Evolutionary conservation across 2,797 vertebrate species (phyloP), one percentile per base, ranked within the genome.

Genomic region (Harpagifer antarcticus): DNA sequence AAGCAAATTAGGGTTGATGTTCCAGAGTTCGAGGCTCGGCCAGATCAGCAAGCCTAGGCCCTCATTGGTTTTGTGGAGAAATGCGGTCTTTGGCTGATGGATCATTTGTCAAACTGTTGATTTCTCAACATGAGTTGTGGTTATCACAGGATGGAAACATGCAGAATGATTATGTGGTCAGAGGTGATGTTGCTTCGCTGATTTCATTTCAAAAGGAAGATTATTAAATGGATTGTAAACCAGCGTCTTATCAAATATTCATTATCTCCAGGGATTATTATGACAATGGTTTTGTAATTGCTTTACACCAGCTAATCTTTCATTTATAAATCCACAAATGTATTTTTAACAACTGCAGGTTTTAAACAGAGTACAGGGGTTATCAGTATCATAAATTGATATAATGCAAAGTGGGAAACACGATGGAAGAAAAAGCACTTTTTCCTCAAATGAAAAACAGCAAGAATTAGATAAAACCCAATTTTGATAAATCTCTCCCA

Each of bases 171-270:
- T 87, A 81, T 13, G 45, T 19, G 80, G 83, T 81, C 82, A 76
- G 55, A 88, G 72, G 63, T 72, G 74, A 84, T 70, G 64, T 54
- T 60, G 58, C 63, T 69, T 53, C 0, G n/a, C 40, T 76, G 87
- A 91, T 83, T 85, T 89, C 82, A 91, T 91, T 85, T 78, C 42
- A 70, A 79, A 85, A 73, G 49, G 33, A 14, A 76, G 78, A 78
- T 81, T 84, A 92, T 88, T 76, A 88, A 88, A 91, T 52, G 72
- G 72, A 68, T 79, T 74, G 27, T 87, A 85, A 82, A 88, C 13
- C 60, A 62, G 64, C 47, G 58, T 47, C 64, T 73, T 66, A 83
- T 88, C 72, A 82, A 84, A 76, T 40, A 66, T 72, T 43, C 53
- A 20, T 69, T 84, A 66, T 80, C 67, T 78, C 64, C 50, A 23